Evolutionary conservation across 2,797 vertebrate genomes (phyloP), one percentile per base, ranked within the genome.

Genomic region (Pseudotriccus pelzelni): DNA sequence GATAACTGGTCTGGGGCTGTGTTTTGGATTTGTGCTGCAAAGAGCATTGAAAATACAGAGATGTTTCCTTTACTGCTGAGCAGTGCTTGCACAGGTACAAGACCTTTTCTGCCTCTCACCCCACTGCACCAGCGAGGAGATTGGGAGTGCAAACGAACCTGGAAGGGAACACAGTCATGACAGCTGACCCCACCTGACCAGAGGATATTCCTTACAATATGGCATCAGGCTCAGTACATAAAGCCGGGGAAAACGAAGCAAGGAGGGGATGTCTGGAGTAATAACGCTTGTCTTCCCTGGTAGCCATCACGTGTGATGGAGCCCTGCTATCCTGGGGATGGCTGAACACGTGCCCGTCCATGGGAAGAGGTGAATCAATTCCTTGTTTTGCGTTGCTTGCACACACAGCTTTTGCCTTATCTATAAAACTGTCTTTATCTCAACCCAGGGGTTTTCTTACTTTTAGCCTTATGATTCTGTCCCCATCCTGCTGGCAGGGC

Each of bases 281-380:
- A 47, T 12, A 27, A 7, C 0, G 0, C 52, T 74, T 75, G 39
- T 15, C 34, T 69, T 75, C 21, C 32, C 9, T 0, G 0, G 37
- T 41, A 28, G 27, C 30, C 1, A 10, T 20, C 17, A 20, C 0
- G 0, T 12, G 12, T 64, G 62, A 28, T 47, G 34, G 28, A 64
- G 24, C 39, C 20, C 0, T 3, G 67, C 19, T 69, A 19, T 68
- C 10, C 68, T 50, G 37, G n/a, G 39, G n/a, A 36, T 8, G 58
- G 64, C 34, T 47, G 39, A 52, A 27, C 25, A 19, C 6, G 17
- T 41, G 15, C 37, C 49, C 22, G 27, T 6, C 12, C 6, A 25
- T 24, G 32, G 34, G 28, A 53, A 59, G 21, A 2, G 5, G 32
- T 8, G 10, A 53, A 37, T 15, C 9, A 34, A 18, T 43, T 34